phyloP scores from a whole-genome alignment of 2,888 invertebrate genomes.

The Ennomos erosarius region DNA sequence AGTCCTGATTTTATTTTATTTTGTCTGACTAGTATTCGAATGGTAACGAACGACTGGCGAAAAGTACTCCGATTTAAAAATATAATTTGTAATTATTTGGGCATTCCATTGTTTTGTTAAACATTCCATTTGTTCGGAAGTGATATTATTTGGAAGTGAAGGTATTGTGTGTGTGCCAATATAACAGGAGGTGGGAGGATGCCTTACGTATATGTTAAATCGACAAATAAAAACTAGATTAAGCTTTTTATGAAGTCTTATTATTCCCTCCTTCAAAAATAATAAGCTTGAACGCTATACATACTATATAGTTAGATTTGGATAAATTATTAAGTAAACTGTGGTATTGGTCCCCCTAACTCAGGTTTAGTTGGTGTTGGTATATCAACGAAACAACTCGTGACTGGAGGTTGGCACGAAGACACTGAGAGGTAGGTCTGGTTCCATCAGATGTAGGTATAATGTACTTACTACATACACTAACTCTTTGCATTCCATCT shows the following conservation, averaged over 20 bases:
- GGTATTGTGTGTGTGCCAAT: conserved; percentile 84
- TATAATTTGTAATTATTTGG: conserved; percentile 49
- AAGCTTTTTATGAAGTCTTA: conserved; percentile 76
- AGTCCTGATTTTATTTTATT: conserved; percentile 64
- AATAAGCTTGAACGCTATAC: too few species aligned
- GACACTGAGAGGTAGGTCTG: too few species aligned
- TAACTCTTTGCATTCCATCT: too few species aligned
- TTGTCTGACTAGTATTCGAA: conserved; percentile 62
- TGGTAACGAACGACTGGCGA: conserved; percentile 61
- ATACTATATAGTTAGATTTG: too few species aligned
- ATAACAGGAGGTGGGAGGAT: conserved; percentile 71
- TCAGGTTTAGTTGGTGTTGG: too few species aligned
- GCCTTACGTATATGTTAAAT: conserved; percentile 83
- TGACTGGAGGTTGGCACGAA: too few species aligned
- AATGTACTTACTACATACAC: too few species aligned
- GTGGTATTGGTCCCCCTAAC: too few species aligned
- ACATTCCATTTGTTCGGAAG: conserved; percentile 77
- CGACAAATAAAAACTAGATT: conserved; percentile 83
- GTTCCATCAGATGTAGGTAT: too few species aligned
- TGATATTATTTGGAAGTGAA: conserved; percentile 70
- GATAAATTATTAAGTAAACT: too few species aligned
- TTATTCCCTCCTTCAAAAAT: conserved; percentile 40
- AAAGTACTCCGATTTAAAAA: conserved; percentile 53
- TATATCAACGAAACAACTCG: too few species aligned
- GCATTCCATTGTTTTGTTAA: conserved; percentile 69